These are phyloP conservation scores for Brachionus plicatilis DNA, from an alignment of 1,140 invertebrate species.

Conservation along the genomic window DNA sequence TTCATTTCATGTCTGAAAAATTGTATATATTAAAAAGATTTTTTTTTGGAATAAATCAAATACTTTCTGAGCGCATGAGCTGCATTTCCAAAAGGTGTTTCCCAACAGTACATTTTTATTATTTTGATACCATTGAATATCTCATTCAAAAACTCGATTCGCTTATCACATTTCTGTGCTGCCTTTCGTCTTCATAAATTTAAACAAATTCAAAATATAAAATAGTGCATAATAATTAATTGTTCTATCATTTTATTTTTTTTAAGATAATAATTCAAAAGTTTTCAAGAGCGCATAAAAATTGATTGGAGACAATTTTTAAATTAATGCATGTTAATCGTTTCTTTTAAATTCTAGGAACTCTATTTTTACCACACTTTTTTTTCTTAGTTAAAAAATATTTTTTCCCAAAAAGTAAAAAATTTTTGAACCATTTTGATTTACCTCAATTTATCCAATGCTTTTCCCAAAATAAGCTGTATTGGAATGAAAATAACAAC, in stretches of 20 bases:
- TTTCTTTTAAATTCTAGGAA: too few species aligned
- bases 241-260: too few species aligned
- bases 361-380: too few species aligned
- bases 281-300: too few species aligned
- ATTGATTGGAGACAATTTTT: too few species aligned
- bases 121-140: conserved; percentile 81
- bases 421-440: neutral
- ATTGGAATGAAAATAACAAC: neutral
- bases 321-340: too few species aligned
- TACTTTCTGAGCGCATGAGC: conserved; percentile 1
- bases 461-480: neutral
- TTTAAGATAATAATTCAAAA: too few species aligned
- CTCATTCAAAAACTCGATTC: conserved; percentile 80
- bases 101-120: conserved; percentile 71
- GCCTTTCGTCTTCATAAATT: neutral
- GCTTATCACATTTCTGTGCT: conserved; percentile 61
- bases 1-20: conserved; percentile 12
- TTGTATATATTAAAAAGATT: neutral
- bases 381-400: too few species aligned
- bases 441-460: neutral
- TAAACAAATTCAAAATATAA: neutral
- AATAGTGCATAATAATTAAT: too few species aligned
- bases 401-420: neutral
- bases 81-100: conserved; percentile 41
- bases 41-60: neutral